Conservation (phyloP, 64 coral and sea anemone genomes). For the Porites australiensis region DNA sequence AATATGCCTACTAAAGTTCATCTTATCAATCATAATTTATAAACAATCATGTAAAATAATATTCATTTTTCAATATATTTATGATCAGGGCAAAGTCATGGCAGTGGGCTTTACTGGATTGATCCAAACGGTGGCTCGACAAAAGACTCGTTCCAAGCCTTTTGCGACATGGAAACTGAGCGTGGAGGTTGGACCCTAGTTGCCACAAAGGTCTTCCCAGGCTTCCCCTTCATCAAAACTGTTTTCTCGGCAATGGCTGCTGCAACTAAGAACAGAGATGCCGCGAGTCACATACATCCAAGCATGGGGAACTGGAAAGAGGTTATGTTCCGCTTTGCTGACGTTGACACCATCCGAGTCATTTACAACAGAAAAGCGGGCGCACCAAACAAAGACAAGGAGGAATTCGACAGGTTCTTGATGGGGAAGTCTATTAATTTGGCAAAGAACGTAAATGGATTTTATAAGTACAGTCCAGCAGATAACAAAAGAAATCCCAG, state of each 20-base stretch:
- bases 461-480: constrained; percentile 68
- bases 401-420: constrained; percentile 42
- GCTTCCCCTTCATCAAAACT: constrained; percentile 38
- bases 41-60: background rate
- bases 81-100: constrained; percentile 57
- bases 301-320: constrained; percentile 22
- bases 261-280: constrained; percentile 6
- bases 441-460: constrained; percentile 32
- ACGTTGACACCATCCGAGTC: no score
- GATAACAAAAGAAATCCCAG: constrained; percentile 42
- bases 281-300: constrained; percentile 76
- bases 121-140: constrained; percentile 73
- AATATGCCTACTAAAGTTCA: no score
- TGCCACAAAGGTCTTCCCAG: constrained; percentile 53
- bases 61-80: background rate
- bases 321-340: no score
- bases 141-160: constrained; percentile 73
- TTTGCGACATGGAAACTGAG: constrained; percentile 83
- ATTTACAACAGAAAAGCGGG: constrained; percentile 61
- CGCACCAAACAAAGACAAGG: background rate
- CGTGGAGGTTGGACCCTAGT: constrained; percentile 82
- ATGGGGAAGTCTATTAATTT: constrained; percentile 32
- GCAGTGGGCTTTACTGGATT: constrained; percentile 73
- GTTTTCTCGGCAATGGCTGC: constrained; percentile 47
- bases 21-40: no score